Conservation (phyloP, 2,797 vertebrate species). For the Eospalax fontanierii region DNA sequence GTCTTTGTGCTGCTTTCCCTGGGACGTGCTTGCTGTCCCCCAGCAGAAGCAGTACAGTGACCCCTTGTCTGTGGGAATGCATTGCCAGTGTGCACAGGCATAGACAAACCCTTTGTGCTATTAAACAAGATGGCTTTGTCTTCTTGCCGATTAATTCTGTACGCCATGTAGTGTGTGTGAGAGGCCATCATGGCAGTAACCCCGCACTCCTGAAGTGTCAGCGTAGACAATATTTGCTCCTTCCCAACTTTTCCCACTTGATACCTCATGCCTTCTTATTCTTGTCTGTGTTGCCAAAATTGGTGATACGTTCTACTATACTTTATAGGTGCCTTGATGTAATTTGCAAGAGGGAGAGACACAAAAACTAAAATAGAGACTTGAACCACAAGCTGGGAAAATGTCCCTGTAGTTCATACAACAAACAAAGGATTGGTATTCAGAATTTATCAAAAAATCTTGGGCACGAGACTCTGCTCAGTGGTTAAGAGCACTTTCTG, state of each 20-base stretch:
- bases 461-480: too few species aligned
- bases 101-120: conserved; percentile 75
- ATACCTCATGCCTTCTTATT: neutral
- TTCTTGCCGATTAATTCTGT: conserved; percentile 46
- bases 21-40: conserved; percentile 41
- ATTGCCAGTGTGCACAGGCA: conserved; percentile 47
- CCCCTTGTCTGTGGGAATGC: conserved; percentile 68
- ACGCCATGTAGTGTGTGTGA: conserved; percentile 7
- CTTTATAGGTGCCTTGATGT: neutral
- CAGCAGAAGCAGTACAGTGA: conserved; percentile 59
- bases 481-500: too few species aligned
- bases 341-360: neutral
- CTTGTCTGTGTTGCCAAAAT: conserved; percentile 29
- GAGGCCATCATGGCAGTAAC: neutral
- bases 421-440: conserved; percentile 23
- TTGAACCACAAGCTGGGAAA: conserved; percentile 12
- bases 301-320: neutral
- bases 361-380: neutral
- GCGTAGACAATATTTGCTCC: neutral
- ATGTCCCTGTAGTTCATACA: neutral
- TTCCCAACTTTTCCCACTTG: neutral
- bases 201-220: neutral
- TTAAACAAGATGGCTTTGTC: conserved; percentile 79
- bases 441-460: conserved; percentile 55
- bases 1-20: neutral